These are phyloP conservation scores for Propithecus coquereli DNA, from an alignment of 2,113 vertebrate genomes.

Conservation along the genomic window DNA sequence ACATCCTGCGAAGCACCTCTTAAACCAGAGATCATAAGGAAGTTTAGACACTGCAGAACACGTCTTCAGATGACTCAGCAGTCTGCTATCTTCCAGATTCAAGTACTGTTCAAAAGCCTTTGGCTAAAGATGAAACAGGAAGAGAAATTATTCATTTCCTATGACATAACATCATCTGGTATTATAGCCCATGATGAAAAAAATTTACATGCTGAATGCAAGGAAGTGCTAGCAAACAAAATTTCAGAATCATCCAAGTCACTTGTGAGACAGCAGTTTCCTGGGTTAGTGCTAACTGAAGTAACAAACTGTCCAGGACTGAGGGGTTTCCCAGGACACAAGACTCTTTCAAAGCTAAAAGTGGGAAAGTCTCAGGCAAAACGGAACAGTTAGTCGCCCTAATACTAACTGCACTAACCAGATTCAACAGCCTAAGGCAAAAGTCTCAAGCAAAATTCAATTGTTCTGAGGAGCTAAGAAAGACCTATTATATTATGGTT, in stretches of 20 bases:
- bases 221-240: not conserved
- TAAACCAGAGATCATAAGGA: conserved; percentile 94
- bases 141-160: conserved; percentile 45
- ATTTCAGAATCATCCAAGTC: not conserved
- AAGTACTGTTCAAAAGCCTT: conserved; percentile 96
- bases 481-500: too few relatives aligned
- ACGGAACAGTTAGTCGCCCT: not conserved
- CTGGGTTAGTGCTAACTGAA: not conserved
- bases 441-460: not conserved
- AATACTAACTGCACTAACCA: not conserved
- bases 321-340: not conserved
- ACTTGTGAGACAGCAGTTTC: not conserved
- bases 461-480: not conserved
- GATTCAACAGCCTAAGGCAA: not conserved
- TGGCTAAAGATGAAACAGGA: conserved; percentile 82
- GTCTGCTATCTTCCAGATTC: conserved; percentile 91
- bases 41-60: conserved; percentile 85
- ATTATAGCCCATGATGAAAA: not conserved
- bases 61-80: conserved; percentile 90
- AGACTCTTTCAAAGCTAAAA: not conserved
- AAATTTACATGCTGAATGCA: not conserved
- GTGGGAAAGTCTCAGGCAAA: not conserved
- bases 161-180: not conserved
- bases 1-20: conserved; percentile 94
- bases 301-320: rapidly evolving